phyloP scores from a whole-genome alignment of 2,888 invertebrate species.

The Synergus gifuensis region DNA sequence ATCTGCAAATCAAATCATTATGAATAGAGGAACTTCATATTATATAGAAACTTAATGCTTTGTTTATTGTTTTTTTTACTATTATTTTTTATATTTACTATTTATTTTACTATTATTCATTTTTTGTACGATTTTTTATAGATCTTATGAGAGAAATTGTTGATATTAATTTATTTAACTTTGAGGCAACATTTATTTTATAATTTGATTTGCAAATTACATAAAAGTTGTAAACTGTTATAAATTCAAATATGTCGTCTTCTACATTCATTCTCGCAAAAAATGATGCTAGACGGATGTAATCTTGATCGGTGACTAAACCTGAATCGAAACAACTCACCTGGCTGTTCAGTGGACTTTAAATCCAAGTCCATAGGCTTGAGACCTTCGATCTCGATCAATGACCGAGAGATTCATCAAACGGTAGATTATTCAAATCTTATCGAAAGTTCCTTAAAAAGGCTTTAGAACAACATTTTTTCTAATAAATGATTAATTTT shows the following conservation, averaged over 20 bases:
- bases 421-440: constrained; percentile 59
- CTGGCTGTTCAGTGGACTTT: constrained; percentile 54
- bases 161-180: too few relatives aligned
- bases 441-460: constrained; percentile 48
- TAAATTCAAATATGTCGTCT: constrained; percentile 7
- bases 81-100: background rate
- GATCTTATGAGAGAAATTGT: background rate
- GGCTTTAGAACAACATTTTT: background rate
- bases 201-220: too few relatives aligned
- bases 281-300: constrained; percentile 30
- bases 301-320: constrained; percentile 41
- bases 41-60: too few relatives aligned
- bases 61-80: background rate
- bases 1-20: constrained; percentile 13
- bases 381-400: constrained; percentile 63
- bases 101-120: background rate
- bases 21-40: background rate
- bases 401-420: constrained; percentile 18
- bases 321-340: constrained; percentile 22
- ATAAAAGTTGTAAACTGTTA: background rate
- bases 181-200: too few relatives aligned
- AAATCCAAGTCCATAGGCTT: constrained; percentile 67
- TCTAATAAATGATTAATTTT: background rate
- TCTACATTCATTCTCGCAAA: constrained; percentile 5
- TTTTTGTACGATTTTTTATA: background rate